Evolutionary conservation across 1,140 invertebrate genomes (phyloP).

Genomic region (Aphidius ervi): DNA sequence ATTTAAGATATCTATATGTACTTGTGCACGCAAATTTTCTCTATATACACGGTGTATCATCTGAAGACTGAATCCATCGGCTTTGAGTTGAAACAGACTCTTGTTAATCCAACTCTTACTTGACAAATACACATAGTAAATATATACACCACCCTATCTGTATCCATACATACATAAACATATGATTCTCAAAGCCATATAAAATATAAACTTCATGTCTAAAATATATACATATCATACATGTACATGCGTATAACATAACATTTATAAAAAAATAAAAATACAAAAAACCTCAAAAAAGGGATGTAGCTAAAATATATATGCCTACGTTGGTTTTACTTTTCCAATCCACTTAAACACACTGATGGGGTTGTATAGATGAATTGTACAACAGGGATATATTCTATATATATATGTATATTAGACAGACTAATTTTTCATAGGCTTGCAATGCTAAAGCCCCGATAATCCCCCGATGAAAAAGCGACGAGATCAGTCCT

Average conservation of each 20-base stretch:
- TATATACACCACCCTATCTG: slow-evolving; percentile 1
- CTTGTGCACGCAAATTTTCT: no score
- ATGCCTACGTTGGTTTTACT: no score
- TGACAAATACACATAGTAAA: slow-evolving; percentile 7
- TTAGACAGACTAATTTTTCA: slow-evolving; percentile 31
- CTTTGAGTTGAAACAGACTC: slow-evolving; percentile 20
- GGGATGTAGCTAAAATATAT: no score
- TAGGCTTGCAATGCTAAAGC: slow-evolving; percentile 21
- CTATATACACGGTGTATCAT: no score
- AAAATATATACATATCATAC: background rate
- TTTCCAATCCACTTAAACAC: no score
- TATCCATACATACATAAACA: background rate
- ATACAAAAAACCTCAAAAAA: no score
- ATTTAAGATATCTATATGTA: no score
- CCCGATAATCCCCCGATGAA: slow-evolving; percentile 32
- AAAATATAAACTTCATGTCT: no score
- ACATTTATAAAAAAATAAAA: background rate
- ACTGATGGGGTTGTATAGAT: no score
- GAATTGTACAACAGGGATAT: no score
- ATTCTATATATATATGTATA: no score
- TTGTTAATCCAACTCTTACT: slow-evolving; percentile 21
- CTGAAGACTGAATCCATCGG: slow-evolving; percentile 20
- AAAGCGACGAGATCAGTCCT: slow-evolving; percentile 29
- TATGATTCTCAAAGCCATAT: no score
- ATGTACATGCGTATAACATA: background rate